phyloP scores from a whole-genome alignment of 1,140 invertebrate species.

The Meteorus sp. region DNA sequence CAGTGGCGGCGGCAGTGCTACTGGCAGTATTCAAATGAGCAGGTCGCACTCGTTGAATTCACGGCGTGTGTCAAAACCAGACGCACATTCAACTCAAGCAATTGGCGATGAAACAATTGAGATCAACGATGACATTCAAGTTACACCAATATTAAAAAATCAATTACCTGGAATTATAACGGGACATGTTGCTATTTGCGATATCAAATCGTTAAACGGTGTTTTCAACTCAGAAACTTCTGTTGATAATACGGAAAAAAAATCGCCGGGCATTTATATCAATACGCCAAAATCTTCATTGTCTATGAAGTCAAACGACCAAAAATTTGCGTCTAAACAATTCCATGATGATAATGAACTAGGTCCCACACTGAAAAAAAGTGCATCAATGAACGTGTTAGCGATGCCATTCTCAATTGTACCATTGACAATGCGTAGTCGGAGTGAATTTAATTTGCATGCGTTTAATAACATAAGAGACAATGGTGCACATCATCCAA shows the following conservation, averaged over 20 bases:
- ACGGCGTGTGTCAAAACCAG: slow-evolving; percentile 25
- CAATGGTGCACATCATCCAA: slow-evolving; percentile 19
- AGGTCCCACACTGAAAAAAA: slow-evolving; percentile 42
- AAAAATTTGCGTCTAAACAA: slow-evolving; percentile 37
- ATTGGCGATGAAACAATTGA: slow-evolving; percentile 36
- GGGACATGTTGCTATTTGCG: slow-evolving; percentile 32
- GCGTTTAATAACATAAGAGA: slow-evolving; percentile 37
- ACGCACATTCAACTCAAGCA: slow-evolving; percentile 51
- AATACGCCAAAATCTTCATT: slow-evolving; percentile 19
- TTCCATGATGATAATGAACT: slow-evolving; percentile 16
- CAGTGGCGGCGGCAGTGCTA: not conserved
- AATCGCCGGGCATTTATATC: too few relatives aligned
- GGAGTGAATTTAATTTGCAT: slow-evolving; percentile 51
- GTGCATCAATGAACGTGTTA: slow-evolving; percentile 51
- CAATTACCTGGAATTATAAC: slow-evolving; percentile 40
- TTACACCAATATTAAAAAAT: slow-evolving; percentile 54
- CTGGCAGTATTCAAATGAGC: slow-evolving; percentile 1
- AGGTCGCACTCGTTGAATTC: slow-evolving; percentile 15
- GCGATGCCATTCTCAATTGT: slow-evolving; percentile 27
- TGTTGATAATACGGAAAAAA: slow-evolving; percentile 5
- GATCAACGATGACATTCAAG: slow-evolving; percentile 52
- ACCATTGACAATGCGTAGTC: slow-evolving; percentile 49
- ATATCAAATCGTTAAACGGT: slow-evolving; percentile 22
- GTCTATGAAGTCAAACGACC: slow-evolving; percentile 31
- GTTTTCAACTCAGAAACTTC: slow-evolving; percentile 7